phyloP scores from a whole-genome alignment of 2,888 invertebrate genomes.

The Carabus problematicus region DNA sequence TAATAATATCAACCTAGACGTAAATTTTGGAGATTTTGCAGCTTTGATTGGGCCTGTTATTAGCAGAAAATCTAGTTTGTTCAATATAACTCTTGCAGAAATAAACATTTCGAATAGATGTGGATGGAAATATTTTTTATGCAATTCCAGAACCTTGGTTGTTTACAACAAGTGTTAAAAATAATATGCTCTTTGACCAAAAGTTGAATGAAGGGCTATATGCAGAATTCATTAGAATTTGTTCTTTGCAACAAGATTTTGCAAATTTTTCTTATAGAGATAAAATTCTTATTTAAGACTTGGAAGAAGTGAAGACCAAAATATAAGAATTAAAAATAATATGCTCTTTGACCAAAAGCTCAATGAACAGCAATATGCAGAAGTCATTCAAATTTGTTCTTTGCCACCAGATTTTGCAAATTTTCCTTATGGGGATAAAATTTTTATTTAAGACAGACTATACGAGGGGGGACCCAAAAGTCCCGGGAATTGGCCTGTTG shows the following conservation, averaged over 20 bases:
- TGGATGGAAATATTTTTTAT: slow-evolving; percentile 74
- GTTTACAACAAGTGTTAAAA: slow-evolving; percentile 70
- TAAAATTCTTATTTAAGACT: slow-evolving; percentile 80
- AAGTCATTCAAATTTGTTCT: slow-evolving; percentile 71
- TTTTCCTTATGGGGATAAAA: slow-evolving; percentile 78
- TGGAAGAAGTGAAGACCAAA: slow-evolving; percentile 82
- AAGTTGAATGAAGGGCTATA: slow-evolving; percentile 71
- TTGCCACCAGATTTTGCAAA: slow-evolving; percentile 73
- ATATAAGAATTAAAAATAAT: slow-evolving; percentile 73
- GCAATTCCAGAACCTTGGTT: slow-evolving; percentile 87
- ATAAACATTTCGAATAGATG: slow-evolving; percentile 66
- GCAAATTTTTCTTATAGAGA: slow-evolving; percentile 76
- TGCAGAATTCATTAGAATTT: slow-evolving; percentile 70
- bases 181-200: slow-evolving; percentile 83
- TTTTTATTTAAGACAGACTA: slow-evolving; percentile 82
- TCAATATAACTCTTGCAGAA: slow-evolving; percentile 76
- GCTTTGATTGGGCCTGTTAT: slow-evolving; percentile 77
- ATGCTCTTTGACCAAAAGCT: slow-evolving; percentile 81
- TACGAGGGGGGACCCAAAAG: too few relatives aligned
- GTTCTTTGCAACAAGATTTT: slow-evolving; percentile 75
- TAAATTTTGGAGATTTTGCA: slow-evolving; percentile 61
- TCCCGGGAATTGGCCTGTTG: too few relatives aligned
- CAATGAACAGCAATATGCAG: slow-evolving; percentile 71
- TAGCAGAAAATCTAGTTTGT: slow-evolving; percentile 68
- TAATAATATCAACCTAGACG: slow-evolving; percentile 59